Percentiles rank a stretch among this genome's conserved stretches.
Conservation (phyloP, 2,888 invertebrate genomes). For the Morpho achilles region DNA sequence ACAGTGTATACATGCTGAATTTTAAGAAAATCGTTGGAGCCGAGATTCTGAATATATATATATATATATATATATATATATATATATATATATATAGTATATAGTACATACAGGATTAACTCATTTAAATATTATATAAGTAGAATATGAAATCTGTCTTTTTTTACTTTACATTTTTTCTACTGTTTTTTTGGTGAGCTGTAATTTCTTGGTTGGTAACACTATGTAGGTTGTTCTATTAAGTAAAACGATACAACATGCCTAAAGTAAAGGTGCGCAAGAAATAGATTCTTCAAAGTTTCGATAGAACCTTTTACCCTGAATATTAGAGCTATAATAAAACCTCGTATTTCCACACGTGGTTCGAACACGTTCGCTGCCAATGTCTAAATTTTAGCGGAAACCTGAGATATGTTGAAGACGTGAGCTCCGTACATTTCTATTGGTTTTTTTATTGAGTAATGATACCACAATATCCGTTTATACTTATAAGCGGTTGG, state of each 20-base stretch:
- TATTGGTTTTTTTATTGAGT: slow-evolving; percentile 38
- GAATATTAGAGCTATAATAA: slow-evolving; percentile 27
- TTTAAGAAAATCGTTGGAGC: too few species aligned
- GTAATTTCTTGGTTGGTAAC: too few species aligned
- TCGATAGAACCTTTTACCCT: slow-evolving; percentile 2
- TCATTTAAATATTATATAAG: too few species aligned
- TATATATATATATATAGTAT: too few species aligned
- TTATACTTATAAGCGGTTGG: slow-evolving; percentile 10
- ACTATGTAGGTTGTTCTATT: background rate
- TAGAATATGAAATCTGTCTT: too few species aligned
- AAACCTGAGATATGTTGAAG: slow-evolving; percentile 51
- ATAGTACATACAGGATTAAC: too few species aligned
- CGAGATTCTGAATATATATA: too few species aligned
- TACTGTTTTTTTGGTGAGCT: too few species aligned
- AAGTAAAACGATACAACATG: too few species aligned
- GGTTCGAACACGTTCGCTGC: slow-evolving; percentile 40
- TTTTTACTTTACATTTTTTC: too few species aligned
- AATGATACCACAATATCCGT: slow-evolving; percentile 21
- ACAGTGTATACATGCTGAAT: too few species aligned
- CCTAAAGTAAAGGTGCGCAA: background rate
- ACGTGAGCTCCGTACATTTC: slow-evolving; percentile 43
- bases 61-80: too few species aligned
- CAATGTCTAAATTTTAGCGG: slow-evolving; percentile 60
- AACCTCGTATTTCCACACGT: slow-evolving; percentile 20
- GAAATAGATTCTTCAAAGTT: background rate